phyloP scores from a whole-genome alignment of 2,888 invertebrate genomes.

The Cactoblastis cactorum region DNA sequence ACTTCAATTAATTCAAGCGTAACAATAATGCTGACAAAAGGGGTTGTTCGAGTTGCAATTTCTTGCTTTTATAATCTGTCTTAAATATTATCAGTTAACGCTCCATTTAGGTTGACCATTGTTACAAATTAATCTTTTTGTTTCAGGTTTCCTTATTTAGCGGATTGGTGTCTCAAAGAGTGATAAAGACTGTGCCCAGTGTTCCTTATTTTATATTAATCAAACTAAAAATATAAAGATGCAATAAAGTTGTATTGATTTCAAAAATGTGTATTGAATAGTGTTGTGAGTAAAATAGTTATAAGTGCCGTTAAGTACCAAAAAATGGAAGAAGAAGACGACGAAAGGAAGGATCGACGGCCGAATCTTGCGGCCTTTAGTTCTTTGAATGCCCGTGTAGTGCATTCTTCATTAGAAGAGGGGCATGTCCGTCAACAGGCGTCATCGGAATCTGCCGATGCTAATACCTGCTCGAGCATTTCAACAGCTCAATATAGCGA shows the following conservation, averaged over 20 bases:
- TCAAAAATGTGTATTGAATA: constrained; percentile 60
- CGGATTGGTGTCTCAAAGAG: constrained; percentile 67
- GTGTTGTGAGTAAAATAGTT: constrained; percentile 47
- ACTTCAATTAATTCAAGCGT: not conserved
- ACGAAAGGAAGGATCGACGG: constrained; percentile 55
- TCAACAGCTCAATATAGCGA: constrained; percentile 70
- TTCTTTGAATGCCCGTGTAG: constrained; percentile 55
- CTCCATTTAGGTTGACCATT: not conserved
- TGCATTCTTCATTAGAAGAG: constrained; percentile 64
- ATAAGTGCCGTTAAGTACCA: constrained; percentile 30
- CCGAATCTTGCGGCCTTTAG: constrained; percentile 61
- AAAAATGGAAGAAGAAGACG: constrained; percentile 73
- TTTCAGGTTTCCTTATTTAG: constrained; percentile 64
- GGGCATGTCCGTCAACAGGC: constrained; percentile 58
- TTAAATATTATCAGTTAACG: not conserved
- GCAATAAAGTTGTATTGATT: constrained; percentile 63
- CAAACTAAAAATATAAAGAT: constrained; percentile 54
- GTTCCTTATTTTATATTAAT: constrained; percentile 66
- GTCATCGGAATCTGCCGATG: constrained; percentile 80
- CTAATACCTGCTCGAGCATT: constrained; percentile 68
- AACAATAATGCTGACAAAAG: not conserved
- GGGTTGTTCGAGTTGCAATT: constrained; percentile 6
- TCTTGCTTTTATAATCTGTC: not conserved
- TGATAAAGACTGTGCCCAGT: constrained; percentile 78
- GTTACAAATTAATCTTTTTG: constrained; percentile 38